Conservation (phyloP, 1,140 invertebrate species). For the Venustaconcha ellipsiformis region DNA sequence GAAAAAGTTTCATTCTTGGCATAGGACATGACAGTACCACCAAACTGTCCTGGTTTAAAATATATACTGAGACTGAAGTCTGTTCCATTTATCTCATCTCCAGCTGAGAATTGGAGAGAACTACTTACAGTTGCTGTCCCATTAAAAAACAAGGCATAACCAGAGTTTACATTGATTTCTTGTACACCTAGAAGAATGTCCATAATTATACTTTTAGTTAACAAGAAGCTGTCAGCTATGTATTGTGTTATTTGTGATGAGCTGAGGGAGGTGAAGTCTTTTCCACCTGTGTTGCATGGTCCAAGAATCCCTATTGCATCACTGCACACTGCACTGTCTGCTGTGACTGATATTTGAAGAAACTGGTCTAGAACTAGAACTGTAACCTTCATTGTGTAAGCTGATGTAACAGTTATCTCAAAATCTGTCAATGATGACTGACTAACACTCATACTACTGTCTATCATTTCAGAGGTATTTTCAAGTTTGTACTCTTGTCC, state of each 20-base stretch:
- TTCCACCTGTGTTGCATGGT: constrained; percentile 24
- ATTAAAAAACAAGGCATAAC: constrained; percentile 43
- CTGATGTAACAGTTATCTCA: constrained; percentile 9
- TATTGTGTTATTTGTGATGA: constrained; percentile 25
- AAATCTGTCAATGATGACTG: constrained; percentile 26
- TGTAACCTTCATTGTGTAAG: constrained; percentile 14
- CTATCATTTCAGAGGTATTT: constrained; percentile 9
- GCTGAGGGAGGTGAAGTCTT: constrained; percentile 21
- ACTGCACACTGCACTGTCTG: constrained; percentile 22
- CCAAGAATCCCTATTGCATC: constrained; percentile 33
- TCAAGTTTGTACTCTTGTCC: constrained; percentile 16
- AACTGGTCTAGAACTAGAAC: constrained; percentile 29
- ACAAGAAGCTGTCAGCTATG: constrained; percentile 18
- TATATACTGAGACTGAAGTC: constrained; percentile 41
- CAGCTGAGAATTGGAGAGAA: constrained; percentile 18
- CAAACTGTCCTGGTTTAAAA: constrained; percentile 29
- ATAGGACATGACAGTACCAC: constrained; percentile 44
- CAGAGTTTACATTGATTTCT: constrained; percentile 18
- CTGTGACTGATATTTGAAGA: constrained; percentile 22
- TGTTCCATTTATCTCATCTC: constrained; percentile 7
- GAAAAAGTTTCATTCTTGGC: constrained; percentile 31
- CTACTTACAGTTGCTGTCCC: constrained; percentile 32
- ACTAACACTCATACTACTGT: constrained; percentile 12
- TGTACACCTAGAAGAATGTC: constrained; percentile 12
- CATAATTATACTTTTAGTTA: constrained; percentile 23